A percentile compares a stretch with the other conserved stretches of the same genome.
These are phyloP conservation scores for Euwallacea similis DNA, from an alignment of 1,140 invertebrate species.

Conservation along the genomic window DNA sequence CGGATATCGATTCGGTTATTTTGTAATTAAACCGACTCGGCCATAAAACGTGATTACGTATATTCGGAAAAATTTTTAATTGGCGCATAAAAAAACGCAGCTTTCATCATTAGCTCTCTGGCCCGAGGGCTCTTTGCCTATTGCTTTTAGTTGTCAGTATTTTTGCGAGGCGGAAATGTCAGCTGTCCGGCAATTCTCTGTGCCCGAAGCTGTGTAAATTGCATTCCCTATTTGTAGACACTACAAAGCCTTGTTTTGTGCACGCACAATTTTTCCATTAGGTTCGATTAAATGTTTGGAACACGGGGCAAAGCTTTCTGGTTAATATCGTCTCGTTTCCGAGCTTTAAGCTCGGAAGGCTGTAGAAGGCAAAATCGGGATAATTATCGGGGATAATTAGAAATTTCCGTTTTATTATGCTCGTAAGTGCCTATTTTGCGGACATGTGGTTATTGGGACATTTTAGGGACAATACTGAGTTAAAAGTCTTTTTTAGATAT, in stretches of 20 bases:
- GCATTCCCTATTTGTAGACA: too few species aligned
- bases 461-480: conserved; percentile 11
- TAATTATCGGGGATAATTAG: conserved; percentile 43
- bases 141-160: too few species aligned
- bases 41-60: conserved; percentile 27
- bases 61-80: conserved; percentile 17
- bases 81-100: conserved; percentile 7
- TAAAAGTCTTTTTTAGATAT: too few species aligned
- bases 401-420: conserved; percentile 19
- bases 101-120: conserved; percentile 13
- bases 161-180: too few species aligned
- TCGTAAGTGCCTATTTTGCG: too few species aligned
- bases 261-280: too few species aligned
- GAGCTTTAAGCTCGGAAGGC: conserved; percentile 39
- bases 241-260: too few species aligned
- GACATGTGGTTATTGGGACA: not conserved
- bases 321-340: conserved; percentile 19
- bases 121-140: too few species aligned
- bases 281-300: too few species aligned
- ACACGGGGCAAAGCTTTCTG: not conserved
- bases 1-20: conserved; percentile 28
- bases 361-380: conserved; percentile 43
- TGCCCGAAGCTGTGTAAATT: too few species aligned
- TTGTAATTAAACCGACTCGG: conserved; percentile 23
- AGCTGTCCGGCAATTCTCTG: too few species aligned